Evolutionary conservation across 2,113 vertebrate genomes (phyloP).

Genomic region (Leucopternis melanops): DNA sequence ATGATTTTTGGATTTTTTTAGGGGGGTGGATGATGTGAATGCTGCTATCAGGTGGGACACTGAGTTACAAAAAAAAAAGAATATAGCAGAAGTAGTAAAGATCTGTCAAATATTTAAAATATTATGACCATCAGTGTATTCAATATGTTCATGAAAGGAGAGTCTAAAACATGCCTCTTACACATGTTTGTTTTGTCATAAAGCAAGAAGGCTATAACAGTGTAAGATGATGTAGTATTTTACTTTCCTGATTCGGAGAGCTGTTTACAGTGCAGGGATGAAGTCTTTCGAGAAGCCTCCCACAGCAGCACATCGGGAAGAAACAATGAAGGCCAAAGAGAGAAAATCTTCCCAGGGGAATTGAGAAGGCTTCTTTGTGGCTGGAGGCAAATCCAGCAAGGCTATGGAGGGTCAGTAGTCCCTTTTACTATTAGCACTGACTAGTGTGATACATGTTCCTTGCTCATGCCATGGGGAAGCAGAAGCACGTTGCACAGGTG

Average conservation of each 20-base stretch:
- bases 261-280: not conserved
- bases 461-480: not conserved
- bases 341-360: not conserved
- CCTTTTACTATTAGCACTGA: not conserved
- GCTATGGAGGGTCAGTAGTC: not conserved
- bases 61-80: not conserved
- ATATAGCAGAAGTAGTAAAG: not conserved
- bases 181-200: not conserved
- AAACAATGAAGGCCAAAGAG: not conserved
- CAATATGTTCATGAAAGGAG: not conserved
- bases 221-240: not conserved
- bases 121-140: not conserved
- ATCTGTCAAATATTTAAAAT: not conserved
- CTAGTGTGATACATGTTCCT: fast-evolving
- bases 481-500: fast-evolving
- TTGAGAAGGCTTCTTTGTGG: not conserved
- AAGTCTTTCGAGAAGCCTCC: not conserved
- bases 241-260: not conserved
- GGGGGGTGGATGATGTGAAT: not conserved
- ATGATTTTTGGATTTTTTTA: not conserved
- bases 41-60: not conserved
- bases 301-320: not conserved
- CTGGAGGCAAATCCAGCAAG: not conserved
- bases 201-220: not conserved
- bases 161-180: not conserved